phyloP scores from a whole-genome alignment of 2,113 vertebrate genomes.

The Ptychochromis oligacanthus region DNA sequence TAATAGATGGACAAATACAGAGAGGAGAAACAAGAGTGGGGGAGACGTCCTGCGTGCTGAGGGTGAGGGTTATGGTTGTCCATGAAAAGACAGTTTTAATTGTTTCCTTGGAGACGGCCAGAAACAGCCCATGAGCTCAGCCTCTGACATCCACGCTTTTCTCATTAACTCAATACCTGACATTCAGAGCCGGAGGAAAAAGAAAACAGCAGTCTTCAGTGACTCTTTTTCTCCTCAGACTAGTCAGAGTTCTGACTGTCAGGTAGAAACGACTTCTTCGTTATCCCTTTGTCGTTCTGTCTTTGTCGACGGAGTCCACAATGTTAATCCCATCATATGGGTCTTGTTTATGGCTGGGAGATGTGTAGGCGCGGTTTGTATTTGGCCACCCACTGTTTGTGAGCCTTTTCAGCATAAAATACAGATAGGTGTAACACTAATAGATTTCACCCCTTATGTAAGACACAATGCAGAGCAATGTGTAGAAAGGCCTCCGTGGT shows the following conservation, averaged over 20 bases:
- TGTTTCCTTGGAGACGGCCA: conserved; percentile 69
- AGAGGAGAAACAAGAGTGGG: neutral
- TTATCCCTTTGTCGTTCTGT: conserved; percentile 20
- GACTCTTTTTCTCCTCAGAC: conserved; percentile 15
- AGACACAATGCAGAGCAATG: neutral
- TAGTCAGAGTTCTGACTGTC: neutral
- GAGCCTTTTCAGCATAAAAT: neutral
- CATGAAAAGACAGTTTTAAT: conserved; percentile 58
- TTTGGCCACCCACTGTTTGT: neutral
- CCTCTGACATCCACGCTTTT: conserved; percentile 44
- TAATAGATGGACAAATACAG: neutral
- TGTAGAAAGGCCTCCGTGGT: neutral
- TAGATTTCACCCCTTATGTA: neutral
- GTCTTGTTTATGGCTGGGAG: neutral
- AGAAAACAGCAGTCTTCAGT: conserved; percentile 12
- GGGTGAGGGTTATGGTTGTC: conserved; percentile 16
- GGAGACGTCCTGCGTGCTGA: conserved; percentile 21
- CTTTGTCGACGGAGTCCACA: neutral
- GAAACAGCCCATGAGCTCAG: conserved; percentile 49
- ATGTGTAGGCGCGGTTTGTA: neutral
- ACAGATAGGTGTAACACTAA: neutral
- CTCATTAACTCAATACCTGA: conserved; percentile 57
- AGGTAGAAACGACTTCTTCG: neutral
- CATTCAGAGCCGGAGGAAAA: conserved; percentile 30
- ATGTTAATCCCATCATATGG: neutral